Conservation (phyloP, 2,797 vertebrate species). For the Clarias laeviceps region DNA sequence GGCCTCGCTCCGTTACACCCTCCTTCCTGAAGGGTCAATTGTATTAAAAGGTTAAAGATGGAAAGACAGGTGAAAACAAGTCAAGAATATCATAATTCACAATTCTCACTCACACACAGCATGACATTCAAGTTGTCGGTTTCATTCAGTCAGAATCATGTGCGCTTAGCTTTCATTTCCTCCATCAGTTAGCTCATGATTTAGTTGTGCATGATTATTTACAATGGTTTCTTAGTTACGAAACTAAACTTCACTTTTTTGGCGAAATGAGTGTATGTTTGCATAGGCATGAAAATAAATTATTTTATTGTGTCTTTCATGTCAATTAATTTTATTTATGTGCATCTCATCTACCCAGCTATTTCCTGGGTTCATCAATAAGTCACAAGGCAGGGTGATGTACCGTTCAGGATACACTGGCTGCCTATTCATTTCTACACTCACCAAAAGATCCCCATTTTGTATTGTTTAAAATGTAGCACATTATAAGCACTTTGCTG, state of each 20-base stretch:
- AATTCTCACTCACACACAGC: background rate
- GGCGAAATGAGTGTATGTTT: background rate
- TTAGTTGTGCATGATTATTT: background rate
- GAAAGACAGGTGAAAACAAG: background rate
- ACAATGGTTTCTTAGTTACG: background rate
- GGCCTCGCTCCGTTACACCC: background rate
- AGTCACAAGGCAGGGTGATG: no score
- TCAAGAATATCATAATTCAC: background rate
- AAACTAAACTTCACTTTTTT: background rate
- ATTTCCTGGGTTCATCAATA: no score
- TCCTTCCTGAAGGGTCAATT: slow-evolving; percentile 20
- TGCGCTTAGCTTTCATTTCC: background rate
- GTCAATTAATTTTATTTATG: background rate
- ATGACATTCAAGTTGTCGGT: background rate
- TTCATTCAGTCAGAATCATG: background rate
- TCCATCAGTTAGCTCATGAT: background rate
- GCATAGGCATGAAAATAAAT: background rate
- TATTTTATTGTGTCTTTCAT: no score
- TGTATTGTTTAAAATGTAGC: no score
- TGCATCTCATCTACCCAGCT: background rate
- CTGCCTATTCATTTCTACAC: no score
- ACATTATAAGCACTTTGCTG: no score
- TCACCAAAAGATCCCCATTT: background rate
- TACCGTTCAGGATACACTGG: no score
- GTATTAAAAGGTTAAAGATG: background rate